Percentiles rank a stretch among this genome's conserved stretches.
Conservation (phyloP, 2,113 vertebrate species). For the Dermatemys mawii region DNA sequence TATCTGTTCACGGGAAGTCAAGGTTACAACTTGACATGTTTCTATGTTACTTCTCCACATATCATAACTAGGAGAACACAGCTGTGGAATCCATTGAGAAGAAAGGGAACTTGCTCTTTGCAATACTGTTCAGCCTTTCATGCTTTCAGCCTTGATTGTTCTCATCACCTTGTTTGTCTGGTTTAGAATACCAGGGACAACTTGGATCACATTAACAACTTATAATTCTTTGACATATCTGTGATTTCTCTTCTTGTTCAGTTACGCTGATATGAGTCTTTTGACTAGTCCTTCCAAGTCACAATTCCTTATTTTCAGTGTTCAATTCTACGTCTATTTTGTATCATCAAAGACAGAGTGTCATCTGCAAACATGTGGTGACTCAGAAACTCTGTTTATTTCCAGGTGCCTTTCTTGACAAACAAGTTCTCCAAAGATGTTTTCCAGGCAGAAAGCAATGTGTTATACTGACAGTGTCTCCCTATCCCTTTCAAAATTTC, state of each 20-base stretch:
- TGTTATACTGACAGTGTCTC: background rate
- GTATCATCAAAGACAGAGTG: constrained; percentile 46
- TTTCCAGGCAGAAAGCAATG: constrained; percentile 29
- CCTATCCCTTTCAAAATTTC: background rate
- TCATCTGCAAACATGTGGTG: constrained; percentile 16
- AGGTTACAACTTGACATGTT: background rate
- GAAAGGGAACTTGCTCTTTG: background rate
- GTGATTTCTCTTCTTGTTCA: background rate
- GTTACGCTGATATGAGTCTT: background rate
- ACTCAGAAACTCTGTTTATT: background rate
- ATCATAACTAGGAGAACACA: background rate
- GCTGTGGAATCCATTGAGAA: background rate
- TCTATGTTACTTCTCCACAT: background rate
- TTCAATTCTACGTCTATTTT: background rate
- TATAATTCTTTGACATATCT: background rate
- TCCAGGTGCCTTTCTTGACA: background rate
- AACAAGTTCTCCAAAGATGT: constrained; percentile 5
- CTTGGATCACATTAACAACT: background rate
- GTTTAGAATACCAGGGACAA: background rate
- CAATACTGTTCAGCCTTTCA: background rate
- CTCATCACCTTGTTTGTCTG: background rate
- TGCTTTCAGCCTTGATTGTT: background rate
- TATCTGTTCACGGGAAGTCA: background rate
- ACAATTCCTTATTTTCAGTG: background rate
- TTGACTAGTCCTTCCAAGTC: background rate